Conservation (phyloP, 53 echinoderm and acorn worm genomes). For the Pentamera pediparva region DNA sequence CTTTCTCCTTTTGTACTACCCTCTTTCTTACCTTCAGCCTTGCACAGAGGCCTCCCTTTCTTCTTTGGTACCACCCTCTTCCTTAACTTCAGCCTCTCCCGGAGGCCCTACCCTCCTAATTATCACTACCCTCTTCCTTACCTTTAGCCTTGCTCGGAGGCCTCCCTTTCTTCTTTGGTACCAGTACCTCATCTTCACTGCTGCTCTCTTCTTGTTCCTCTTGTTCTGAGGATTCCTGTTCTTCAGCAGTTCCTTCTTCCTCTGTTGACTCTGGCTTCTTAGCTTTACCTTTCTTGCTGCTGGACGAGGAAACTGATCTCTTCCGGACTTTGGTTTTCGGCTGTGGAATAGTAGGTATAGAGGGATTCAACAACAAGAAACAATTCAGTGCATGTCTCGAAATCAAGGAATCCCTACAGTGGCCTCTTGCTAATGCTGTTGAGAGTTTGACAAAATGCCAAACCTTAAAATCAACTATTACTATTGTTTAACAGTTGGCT, state of each 20-base stretch:
- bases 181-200: background rate
- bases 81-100: no score
- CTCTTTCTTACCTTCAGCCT: background rate
- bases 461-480: no score
- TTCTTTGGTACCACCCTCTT: background rate
- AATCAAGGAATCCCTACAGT: no score
- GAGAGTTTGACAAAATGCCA: no score
- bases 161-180: background rate
- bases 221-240: no score
- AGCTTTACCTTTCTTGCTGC: background rate
- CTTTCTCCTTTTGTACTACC: no score
- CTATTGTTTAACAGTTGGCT: no score
- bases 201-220: background rate
- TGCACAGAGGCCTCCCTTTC: background rate
- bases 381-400: no score
- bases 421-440: no score
- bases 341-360: no score
- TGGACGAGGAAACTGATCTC: conserved; percentile 6
- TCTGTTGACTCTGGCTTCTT: background rate
- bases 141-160: background rate
- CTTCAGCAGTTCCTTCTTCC: background rate
- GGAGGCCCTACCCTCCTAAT: no score
- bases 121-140: background rate
- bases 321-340: conserved; percentile 8
- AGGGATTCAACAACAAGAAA: no score